phyloP scores from a whole-genome alignment of 2,888 invertebrate genomes.

The Epinotia bilunana region DNA sequence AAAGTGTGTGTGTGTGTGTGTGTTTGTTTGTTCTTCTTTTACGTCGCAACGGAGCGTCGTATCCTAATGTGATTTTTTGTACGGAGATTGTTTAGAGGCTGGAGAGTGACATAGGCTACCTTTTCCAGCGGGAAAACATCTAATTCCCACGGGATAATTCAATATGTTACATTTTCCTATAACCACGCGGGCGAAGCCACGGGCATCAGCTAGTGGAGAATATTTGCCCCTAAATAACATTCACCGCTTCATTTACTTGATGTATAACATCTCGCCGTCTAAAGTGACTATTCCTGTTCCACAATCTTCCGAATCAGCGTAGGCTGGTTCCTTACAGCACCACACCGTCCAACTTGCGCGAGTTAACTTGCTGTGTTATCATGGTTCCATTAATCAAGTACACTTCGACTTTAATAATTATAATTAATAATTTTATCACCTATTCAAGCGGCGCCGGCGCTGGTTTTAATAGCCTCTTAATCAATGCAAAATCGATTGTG shows the following conservation, averaged over 20 bases:
- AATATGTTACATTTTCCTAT: too few species aligned
- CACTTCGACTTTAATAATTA: slow-evolving; percentile 43
- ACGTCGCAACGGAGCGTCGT: too few species aligned
- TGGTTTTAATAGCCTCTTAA: slow-evolving; percentile 30
- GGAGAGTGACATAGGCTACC: too few species aligned
- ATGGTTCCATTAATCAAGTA: slow-evolving; percentile 43
- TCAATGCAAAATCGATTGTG: slow-evolving; percentile 40
- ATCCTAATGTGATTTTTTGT: too few species aligned
- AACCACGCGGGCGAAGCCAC: too few species aligned
- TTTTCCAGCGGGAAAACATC: too few species aligned
- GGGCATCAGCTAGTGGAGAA: too few species aligned
- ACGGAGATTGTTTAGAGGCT: too few species aligned
- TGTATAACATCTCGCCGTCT: slow-evolving; percentile 10
- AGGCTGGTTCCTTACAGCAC: slow-evolving; percentile 28
- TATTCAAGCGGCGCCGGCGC: slow-evolving; percentile 40
- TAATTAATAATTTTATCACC: slow-evolving; percentile 47
- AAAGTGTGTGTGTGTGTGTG: too few species aligned
- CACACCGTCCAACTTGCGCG: slow-evolving; percentile 19
- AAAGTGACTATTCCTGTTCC: slow-evolving; percentile 30
- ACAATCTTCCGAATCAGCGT: slow-evolving; percentile 25
- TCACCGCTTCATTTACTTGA: slow-evolving; percentile 2
- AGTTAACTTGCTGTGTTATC: slow-evolving; percentile 39
- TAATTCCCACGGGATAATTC: too few species aligned
- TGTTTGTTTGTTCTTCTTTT: too few species aligned
- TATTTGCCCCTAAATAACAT: slow-evolving; percentile 41